phyloP scores from a whole-genome alignment of 1,140 invertebrate genomes.

The Chironomus striatipennis region DNA sequence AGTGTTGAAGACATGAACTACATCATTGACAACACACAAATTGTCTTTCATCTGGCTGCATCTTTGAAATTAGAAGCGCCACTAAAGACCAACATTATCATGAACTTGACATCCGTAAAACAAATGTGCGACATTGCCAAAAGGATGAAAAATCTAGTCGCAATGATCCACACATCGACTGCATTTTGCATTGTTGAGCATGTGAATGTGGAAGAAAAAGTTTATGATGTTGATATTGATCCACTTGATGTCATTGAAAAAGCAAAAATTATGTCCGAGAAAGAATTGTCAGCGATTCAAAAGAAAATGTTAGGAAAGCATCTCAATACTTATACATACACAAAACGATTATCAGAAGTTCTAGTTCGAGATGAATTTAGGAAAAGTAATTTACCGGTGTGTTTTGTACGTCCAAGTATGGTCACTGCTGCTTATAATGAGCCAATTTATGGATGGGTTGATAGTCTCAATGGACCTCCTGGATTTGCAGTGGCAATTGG shows the following conservation, averaged over 20 bases:
- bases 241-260: conserved; percentile 60
- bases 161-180: conserved; percentile 66
- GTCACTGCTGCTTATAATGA: conserved; percentile 56
- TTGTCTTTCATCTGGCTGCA: conserved; percentile 80
- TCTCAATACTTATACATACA: conserved; percentile 68
- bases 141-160: conserved; percentile 46
- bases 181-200: conserved; percentile 52
- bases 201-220: conserved; percentile 55
- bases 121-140: conserved; percentile 47
- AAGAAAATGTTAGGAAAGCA: conserved; percentile 55
- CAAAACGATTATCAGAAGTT: conserved; percentile 60
- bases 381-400: conserved; percentile 48
- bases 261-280: conserved; percentile 58
- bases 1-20: conserved; percentile 41
- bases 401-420: conserved; percentile 60
- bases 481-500: conserved; percentile 62
- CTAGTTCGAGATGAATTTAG: conserved; percentile 50
- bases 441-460: conserved; percentile 54
- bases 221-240: conserved; percentile 54
- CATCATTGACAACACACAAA: conserved; percentile 26
- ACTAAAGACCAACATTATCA: conserved; percentile 48
- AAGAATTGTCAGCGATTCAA: conserved; percentile 54
- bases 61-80: conserved; percentile 57
- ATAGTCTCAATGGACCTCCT: conserved; percentile 83
- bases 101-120: conserved; percentile 52